Percentiles rank a stretch among this genome's conserved stretches.
Evolutionary conservation across 1,140 invertebrate species (phyloP).

Genomic region (Thalassaphorura encarpata): DNA sequence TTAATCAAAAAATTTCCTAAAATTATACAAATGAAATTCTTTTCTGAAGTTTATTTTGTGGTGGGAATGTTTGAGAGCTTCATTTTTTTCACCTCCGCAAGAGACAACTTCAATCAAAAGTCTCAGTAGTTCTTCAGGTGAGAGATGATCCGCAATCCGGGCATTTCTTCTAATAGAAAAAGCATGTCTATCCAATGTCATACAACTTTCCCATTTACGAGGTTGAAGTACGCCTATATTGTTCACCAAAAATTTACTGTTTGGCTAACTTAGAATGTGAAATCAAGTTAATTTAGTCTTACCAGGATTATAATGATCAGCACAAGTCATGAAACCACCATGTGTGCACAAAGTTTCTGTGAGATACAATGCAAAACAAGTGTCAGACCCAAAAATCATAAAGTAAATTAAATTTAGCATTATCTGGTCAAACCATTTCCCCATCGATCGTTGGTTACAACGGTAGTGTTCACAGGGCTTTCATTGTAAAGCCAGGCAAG

Average conservation of each 20-base stretch:
- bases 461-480: constrained; percentile 42
- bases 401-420: too few relatives aligned
- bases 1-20: constrained; percentile 47
- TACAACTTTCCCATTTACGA: constrained; percentile 86
- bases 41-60: too few relatives aligned
- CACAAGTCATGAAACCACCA: constrained; percentile 45
- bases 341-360: constrained; percentile 43
- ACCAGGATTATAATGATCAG: constrained; percentile 43
- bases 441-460: constrained; percentile 51
- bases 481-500: constrained; percentile 13
- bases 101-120: constrained; percentile 68
- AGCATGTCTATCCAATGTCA: constrained; percentile 78
- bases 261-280: too few relatives aligned
- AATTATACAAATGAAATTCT: background rate
- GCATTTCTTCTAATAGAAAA: constrained; percentile 80
- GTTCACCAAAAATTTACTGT: too few relatives aligned
- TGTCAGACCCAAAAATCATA: too few relatives aligned
- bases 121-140: constrained; percentile 57
- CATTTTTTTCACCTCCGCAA: constrained; percentile 49
- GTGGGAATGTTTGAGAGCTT: background rate
- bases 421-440: too few relatives aligned
- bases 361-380: too few relatives aligned
- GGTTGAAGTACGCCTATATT: constrained; percentile 40
- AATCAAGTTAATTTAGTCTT: too few relatives aligned
- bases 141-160: constrained; percentile 55